Percentiles rank a stretch among this genome's conserved stretches.
phyloP scores from a whole-genome alignment of 2,888 invertebrate genomes.

The Eledona agricola region DNA sequence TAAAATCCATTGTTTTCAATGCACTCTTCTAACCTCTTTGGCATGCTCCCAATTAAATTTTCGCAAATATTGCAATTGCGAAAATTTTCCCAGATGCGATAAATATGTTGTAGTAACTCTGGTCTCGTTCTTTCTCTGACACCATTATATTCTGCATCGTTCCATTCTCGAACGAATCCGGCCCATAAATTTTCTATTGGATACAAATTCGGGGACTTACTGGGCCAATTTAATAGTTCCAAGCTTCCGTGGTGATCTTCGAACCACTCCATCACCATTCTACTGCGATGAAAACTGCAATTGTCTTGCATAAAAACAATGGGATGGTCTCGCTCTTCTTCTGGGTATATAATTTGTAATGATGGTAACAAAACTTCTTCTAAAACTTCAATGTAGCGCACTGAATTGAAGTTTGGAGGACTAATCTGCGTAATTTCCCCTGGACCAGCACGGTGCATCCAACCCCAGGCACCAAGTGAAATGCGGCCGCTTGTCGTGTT shows the following conservation, averaged over 20 bases:
- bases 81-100: too few species aligned
- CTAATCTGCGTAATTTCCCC: slow-evolving; percentile 2
- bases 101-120: too few species aligned
- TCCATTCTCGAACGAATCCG: too few species aligned
- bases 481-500: slow-evolving; percentile 5
- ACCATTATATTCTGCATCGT: too few species aligned
- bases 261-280: slow-evolving; percentile 9
- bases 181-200: slow-evolving; percentile 10
- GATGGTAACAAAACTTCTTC: slow-evolving; percentile 4
- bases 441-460: slow-evolving; percentile 4
- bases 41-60: too few species aligned
- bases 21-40: too few species aligned
- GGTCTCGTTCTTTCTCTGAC: too few species aligned
- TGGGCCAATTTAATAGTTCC: too few species aligned
- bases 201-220: not conserved
- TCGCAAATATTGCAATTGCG: too few species aligned
- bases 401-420: not conserved
- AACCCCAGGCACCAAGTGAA: slow-evolving; percentile 5
- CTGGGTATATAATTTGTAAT: not conserved
- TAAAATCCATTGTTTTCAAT: too few species aligned
- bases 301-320: slow-evolving; percentile 9
- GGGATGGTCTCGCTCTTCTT: not conserved
- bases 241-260: slow-evolving; percentile 4
- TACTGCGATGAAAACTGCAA: not conserved
- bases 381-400: not conserved